phyloP scores from a whole-genome alignment of 2,797 vertebrate genomes.

The Chelonia mydas region DNA sequence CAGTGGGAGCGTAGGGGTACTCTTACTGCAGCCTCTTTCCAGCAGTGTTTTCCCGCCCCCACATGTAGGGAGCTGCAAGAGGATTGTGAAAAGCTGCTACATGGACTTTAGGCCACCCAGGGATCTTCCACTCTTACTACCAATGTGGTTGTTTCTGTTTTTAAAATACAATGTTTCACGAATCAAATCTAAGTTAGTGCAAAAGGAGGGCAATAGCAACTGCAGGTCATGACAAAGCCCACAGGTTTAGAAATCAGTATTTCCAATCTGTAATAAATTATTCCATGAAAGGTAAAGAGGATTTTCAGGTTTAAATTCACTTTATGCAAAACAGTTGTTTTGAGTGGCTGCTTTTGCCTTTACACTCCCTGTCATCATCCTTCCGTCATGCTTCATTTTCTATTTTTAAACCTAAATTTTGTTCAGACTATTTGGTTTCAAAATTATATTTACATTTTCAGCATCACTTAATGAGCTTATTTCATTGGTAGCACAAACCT shows the following conservation, averaged over 20 bases:
- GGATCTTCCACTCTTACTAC: rapidly evolving
- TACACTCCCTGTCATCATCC: slow-evolving; percentile 34
- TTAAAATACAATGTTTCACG: not conserved
- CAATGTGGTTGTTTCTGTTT: not conserved
- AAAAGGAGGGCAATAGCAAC: not conserved
- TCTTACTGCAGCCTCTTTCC: not conserved
- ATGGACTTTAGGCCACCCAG: not conserved
- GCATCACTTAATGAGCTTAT: slow-evolving; percentile 71
- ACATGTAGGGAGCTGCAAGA: not conserved
- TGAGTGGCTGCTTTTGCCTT: slow-evolving; percentile 53
- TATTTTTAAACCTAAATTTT: slow-evolving; percentile 61
- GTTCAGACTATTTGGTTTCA: slow-evolving; percentile 72
- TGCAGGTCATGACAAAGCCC: slow-evolving; percentile 29
- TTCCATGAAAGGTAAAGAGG: slow-evolving; percentile 57
- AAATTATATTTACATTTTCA: slow-evolving; percentile 73
- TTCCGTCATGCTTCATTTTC: slow-evolving; percentile 26
- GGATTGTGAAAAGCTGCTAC: not conserved
- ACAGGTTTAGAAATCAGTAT: slow-evolving; percentile 25
- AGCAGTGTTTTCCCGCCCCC: not conserved
- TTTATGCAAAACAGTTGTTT: slow-evolving; percentile 63
- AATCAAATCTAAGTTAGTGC: slow-evolving; percentile 22
- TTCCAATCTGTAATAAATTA: slow-evolving; percentile 52
- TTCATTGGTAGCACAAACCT: slow-evolving; percentile 61
- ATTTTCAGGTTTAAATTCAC: slow-evolving; percentile 67
- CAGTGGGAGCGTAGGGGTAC: not conserved